phyloP scores from a whole-genome alignment of 2,797 vertebrate genomes.

The Rhodeus uyekii region DNA sequence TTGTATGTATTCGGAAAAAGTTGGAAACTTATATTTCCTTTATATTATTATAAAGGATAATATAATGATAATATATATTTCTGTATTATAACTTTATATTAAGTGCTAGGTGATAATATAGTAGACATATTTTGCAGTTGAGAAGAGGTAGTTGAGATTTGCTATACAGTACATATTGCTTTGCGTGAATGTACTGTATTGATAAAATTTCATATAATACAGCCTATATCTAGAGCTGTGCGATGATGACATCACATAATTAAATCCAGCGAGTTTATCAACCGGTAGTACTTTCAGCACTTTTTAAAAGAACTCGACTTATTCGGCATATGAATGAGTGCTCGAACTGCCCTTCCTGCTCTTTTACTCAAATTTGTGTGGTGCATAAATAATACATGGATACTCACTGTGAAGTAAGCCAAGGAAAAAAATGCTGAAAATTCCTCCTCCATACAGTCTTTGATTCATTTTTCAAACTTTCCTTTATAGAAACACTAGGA shows the following conservation, averaged over 20 bases:
- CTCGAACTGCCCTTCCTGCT: slow-evolving; percentile 9
- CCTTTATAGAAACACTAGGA: slow-evolving; percentile 6
- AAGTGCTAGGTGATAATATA: not conserved
- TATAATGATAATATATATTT: too few relatives aligned
- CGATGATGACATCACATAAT: not conserved
- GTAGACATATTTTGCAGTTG: not conserved
- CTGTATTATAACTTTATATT: not conserved
- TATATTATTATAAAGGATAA: too few relatives aligned
- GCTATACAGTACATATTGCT: not conserved
- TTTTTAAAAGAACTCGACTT: slow-evolving; percentile 33
- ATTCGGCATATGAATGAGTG: slow-evolving; percentile 41
- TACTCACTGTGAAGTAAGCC: slow-evolving; percentile 24
- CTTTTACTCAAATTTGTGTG: slow-evolving; percentile 7
- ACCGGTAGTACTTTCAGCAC: slow-evolving; percentile 9
- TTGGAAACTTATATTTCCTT: not conserved
- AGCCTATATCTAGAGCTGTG: not conserved
- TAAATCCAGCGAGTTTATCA: slow-evolving; percentile 43
- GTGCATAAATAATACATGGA: slow-evolving; percentile 19
- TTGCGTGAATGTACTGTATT: not conserved
- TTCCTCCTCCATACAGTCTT: slow-evolving; percentile 2
- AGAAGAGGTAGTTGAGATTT: too few relatives aligned
- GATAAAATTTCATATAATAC: not conserved
- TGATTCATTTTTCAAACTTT: slow-evolving; percentile 54
- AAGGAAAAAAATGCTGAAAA: slow-evolving; percentile 17
- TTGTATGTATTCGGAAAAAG: not conserved